These are phyloP conservation scores for Sebastes melanostomus DNA, from an alignment of 2,797 vertebrate genomes.

Conservation along the genomic window DNA sequence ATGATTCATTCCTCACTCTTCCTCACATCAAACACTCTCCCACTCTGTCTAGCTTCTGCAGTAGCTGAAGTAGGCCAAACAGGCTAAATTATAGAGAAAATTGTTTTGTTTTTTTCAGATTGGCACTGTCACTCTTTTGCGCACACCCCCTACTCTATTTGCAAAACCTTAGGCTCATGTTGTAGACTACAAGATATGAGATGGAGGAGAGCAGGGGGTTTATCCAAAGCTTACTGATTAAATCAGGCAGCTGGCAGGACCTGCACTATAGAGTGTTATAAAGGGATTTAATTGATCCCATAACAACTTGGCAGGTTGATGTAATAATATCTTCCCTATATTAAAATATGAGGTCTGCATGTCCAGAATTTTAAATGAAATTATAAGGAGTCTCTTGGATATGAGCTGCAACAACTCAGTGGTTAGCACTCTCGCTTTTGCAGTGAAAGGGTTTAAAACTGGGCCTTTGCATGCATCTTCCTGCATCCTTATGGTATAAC, in stretches of 20 bases:
- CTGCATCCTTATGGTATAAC: background rate
- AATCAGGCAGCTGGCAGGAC: constrained; percentile 35
- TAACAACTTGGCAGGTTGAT: constrained; percentile 42
- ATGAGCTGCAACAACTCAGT: background rate
- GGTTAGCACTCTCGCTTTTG: background rate
- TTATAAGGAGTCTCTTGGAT: constrained; percentile 25
- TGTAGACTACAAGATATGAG: constrained; percentile 7
- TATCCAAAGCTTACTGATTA: constrained; percentile 28
- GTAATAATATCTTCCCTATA: constrained; percentile 34
- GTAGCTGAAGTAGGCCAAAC: constrained; percentile 8
- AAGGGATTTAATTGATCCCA: constrained; percentile 47
- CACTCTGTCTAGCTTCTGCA: constrained; percentile 10
- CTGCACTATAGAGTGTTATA: constrained; percentile 17
- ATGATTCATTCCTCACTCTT: constrained; percentile 40
- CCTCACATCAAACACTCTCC: constrained; percentile 33
- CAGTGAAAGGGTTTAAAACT: constrained; percentile 1
- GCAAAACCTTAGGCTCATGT: background rate
- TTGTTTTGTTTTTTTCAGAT: background rate
- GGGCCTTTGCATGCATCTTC: background rate
- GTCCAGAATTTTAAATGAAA: constrained; percentile 46
- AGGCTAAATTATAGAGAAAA: constrained; percentile 12
- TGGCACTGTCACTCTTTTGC: background rate
- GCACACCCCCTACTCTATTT: background rate
- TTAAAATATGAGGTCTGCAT: constrained; percentile 28
- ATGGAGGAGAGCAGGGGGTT: background rate